Percentiles rank a stretch among this genome's conserved stretches.
These are phyloP conservation scores for Halichondria panicea DNA, from an alignment of 37 sponge, comb jelly and placozoan genomes.

Conservation along the genomic window DNA sequence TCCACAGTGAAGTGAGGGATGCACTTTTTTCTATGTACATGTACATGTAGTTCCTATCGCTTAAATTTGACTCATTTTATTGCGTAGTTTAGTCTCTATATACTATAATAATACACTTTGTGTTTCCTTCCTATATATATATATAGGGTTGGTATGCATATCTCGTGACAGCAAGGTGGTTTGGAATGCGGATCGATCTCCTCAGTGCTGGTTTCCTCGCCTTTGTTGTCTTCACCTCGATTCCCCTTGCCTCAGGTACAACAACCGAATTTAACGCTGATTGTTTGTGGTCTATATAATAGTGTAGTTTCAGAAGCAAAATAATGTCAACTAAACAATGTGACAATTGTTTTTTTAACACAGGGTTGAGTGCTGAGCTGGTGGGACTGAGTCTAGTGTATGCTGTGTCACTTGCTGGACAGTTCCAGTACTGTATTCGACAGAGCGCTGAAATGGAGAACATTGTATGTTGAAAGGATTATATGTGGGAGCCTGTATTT, in stretches of 20 bases:
- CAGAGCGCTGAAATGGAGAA: conserved; percentile 83
- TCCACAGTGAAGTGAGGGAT: conserved; percentile 6
- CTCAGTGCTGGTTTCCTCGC: conserved; percentile 50
- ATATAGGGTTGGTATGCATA: conserved; percentile 66
- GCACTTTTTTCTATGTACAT: too few relatives aligned
- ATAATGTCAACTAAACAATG: not conserved
- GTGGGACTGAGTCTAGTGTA: conserved; percentile 76
- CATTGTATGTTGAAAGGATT: conserved; percentile 34
- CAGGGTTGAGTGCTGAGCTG: conserved; percentile 47
- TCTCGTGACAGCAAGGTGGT: conserved; percentile 68
- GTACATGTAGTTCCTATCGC: too few relatives aligned
- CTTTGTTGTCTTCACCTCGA: conserved; percentile 53
- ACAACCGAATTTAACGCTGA: not conserved
- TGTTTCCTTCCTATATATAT: not conserved
- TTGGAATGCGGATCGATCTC: conserved; percentile 71
- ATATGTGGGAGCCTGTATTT: not conserved
- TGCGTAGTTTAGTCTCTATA: not conserved
- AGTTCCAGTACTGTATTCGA: conserved; percentile 79
- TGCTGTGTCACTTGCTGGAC: conserved; percentile 65
- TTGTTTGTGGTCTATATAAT: not conserved
- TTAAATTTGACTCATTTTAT: not conserved
- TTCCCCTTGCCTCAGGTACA: conserved; percentile 53
- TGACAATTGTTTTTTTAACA: not conserved
- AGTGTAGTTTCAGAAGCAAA: not conserved
- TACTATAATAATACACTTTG: too few relatives aligned